Base-by-base conservation (phyloP, 2,888 invertebrate genomes). In the Drosophila tanythrix region DNA sequence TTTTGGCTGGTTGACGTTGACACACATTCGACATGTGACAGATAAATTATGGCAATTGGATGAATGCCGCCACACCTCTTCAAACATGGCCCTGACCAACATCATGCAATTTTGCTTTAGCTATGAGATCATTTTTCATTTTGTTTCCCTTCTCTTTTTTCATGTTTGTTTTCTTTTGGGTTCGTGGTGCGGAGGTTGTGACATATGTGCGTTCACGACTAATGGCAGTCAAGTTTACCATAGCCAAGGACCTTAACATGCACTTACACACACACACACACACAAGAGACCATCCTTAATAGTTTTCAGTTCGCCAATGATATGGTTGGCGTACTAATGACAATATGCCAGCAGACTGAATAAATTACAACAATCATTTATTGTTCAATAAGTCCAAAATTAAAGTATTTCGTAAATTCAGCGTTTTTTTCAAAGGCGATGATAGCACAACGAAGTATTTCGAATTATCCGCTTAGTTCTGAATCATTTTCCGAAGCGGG, bases 11-110 rank as follows among this genome's bases (percentile, higher is more conserved):
- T 78, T 76, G 73, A 84, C 78, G 87, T 73, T 87, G 87, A 87
- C 81, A 84, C 79, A 88, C 88, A 87, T 87, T 89, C 87, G 87
- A 89, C 87, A 87, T 87, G 89, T 87, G 88, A 87, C 87, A 84
- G 89, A 87, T 87, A 87, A 87, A 89, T 87, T 87, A 89, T 87
- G 85, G 83, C 88, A 85, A 85, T 85, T 82, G 86, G 75, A 85
- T 73, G 77, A 81, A 71, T 74, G 74, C 69, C 72, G 68, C 74
- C 83, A 70, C 81, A 85, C 87, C 87, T 80, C 76, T 75, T 65
- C 64, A 66, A 73, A 68, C 77, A 40, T 60, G 73, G 56, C 71
- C 62, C 46, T 56, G 74, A 48, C 70, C 60, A 71, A 63, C 74
- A 68, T 68, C 71, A 71, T 71, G 80, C 80, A 80, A 77, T 81